Evolutionary conservation across 2,888 invertebrate species (phyloP).

Genomic region (Thereva unica): DNA sequence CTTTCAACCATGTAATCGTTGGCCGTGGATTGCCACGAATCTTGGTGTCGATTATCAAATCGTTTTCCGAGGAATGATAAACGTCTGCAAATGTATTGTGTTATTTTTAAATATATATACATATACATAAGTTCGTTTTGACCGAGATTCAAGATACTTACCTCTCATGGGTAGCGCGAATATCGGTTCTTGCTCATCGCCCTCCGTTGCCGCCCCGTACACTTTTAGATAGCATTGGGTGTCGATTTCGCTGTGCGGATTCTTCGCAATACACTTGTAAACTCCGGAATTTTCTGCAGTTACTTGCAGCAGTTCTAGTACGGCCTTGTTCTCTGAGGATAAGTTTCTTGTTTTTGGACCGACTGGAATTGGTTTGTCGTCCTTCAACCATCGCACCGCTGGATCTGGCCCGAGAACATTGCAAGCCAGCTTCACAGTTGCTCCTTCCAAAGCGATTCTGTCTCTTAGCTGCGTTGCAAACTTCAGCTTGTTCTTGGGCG

Average conservation of each 20-base stretch:
- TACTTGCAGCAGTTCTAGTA: slow-evolving; percentile 72
- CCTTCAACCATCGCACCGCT: slow-evolving; percentile 74
- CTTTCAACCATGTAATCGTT: slow-evolving; percentile 74
- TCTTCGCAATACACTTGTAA: slow-evolving; percentile 78
- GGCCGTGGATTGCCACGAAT: slow-evolving; percentile 76
- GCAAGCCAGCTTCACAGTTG: slow-evolving; percentile 76
- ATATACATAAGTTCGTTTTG: not conserved
- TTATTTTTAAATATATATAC: slow-evolving; percentile 25
- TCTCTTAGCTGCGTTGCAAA: slow-evolving; percentile 80
- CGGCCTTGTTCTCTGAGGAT: slow-evolving; percentile 71
- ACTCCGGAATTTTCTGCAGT: slow-evolving; percentile 74
- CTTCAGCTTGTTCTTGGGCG: slow-evolving; percentile 55
- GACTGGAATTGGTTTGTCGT: slow-evolving; percentile 65
- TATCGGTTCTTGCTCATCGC: slow-evolving; percentile 56
- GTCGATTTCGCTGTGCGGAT: slow-evolving; percentile 71
- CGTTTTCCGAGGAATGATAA: slow-evolving; percentile 73
- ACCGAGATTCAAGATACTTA: slow-evolving; percentile 51
- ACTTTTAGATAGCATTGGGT: slow-evolving; percentile 70
- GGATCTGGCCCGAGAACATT: slow-evolving; percentile 75
- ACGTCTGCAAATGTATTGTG: slow-evolving; percentile 61
- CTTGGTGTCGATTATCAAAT: slow-evolving; percentile 78
- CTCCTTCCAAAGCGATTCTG: slow-evolving; percentile 74
- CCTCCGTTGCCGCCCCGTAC: slow-evolving; percentile 54
- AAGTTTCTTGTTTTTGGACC: slow-evolving; percentile 65
- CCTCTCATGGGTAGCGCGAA: slow-evolving; percentile 67